These are phyloP conservation scores for Dichetophora obliterata DNA, from an alignment of 2,888 invertebrate species.

Conservation along the genomic window DNA sequence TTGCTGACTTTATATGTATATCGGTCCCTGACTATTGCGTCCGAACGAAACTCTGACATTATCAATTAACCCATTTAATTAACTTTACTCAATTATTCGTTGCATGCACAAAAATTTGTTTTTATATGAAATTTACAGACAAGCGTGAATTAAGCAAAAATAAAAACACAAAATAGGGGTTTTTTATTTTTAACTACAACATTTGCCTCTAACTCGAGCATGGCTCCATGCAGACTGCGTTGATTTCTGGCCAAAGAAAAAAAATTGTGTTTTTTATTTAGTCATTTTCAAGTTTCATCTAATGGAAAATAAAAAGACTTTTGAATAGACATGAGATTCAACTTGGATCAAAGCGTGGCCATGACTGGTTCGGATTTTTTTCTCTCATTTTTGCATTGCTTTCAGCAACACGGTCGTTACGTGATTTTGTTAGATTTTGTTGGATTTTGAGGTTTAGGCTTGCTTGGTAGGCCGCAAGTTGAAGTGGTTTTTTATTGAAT, in stretches of 20 bases:
- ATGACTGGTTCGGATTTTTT: slow-evolving; percentile 5
- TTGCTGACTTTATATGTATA: no score
- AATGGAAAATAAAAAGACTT: slow-evolving; percentile 10
- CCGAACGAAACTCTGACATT: neutral
- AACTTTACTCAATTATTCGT: slow-evolving; percentile 6
- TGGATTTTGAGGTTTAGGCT: neutral
- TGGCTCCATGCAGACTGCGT: slow-evolving; percentile 14
- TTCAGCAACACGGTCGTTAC: neutral
- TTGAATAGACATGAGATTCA: slow-evolving; percentile 7
- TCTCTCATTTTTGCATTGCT: neutral
- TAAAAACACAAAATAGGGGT: neutral
- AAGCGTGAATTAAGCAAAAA: neutral
- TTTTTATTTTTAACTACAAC: neutral
- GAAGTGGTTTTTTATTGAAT: no score
- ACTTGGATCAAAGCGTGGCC: neutral
- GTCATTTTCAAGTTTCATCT: neutral
- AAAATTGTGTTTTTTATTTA: neutral
- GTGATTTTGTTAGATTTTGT: slow-evolving; percentile 8
- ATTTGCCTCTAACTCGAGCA: neutral
- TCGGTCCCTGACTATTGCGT: neutral
- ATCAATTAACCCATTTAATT: slow-evolving; percentile 27
- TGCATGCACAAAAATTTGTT: neutral
- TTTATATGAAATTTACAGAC: neutral
- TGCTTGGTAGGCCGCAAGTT: no score
- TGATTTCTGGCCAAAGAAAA: neutral